Conservation (phyloP, 2,888 invertebrate genomes). For the Drosophila niveifrons region DNA sequence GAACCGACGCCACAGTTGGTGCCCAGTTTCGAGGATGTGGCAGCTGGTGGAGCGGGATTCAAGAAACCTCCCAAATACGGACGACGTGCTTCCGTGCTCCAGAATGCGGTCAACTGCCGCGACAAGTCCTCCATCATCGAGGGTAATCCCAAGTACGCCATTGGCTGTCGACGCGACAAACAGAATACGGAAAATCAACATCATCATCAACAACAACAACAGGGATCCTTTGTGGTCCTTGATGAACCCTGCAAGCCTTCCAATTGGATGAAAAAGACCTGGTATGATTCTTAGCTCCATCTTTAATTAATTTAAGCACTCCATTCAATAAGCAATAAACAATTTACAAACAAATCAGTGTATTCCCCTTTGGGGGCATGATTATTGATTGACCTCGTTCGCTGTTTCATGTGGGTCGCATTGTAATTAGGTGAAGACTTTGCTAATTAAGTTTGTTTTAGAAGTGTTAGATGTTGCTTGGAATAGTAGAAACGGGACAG, state of each 20-base stretch:
- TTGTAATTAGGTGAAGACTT: constrained; percentile 5
- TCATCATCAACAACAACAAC: constrained; percentile 52
- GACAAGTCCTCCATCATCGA: constrained; percentile 82
- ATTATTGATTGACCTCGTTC: constrained; percentile 10
- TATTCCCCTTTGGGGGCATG: neutral
- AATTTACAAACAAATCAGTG: constrained; percentile 23
- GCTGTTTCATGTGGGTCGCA: neutral
- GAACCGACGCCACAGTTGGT: constrained; percentile 34
- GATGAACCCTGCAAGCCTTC: constrained; percentile 83
- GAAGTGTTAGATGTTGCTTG: neutral
- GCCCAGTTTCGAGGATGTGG: constrained; percentile 77
- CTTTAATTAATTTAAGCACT: constrained; percentile 1
- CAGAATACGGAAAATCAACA: constrained; percentile 70
- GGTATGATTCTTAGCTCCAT: constrained; percentile 82
- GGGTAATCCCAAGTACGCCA: constrained; percentile 82
- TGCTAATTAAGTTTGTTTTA: neutral
- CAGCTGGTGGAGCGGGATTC: constrained; percentile 20
- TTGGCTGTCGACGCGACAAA: constrained; percentile 64
- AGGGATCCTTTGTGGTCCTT: constrained; percentile 83
- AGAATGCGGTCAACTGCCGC: constrained; percentile 78
- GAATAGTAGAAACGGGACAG: too few species aligned
- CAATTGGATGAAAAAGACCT: constrained; percentile 84
- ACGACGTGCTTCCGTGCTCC: constrained; percentile 80
- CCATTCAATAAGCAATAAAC: constrained; percentile 26
- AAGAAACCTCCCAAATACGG: constrained; percentile 82